These are phyloP conservation scores for Tupaia chinensis DNA, from an alignment of 2,113 vertebrate species.

Conservation along the genomic window DNA sequence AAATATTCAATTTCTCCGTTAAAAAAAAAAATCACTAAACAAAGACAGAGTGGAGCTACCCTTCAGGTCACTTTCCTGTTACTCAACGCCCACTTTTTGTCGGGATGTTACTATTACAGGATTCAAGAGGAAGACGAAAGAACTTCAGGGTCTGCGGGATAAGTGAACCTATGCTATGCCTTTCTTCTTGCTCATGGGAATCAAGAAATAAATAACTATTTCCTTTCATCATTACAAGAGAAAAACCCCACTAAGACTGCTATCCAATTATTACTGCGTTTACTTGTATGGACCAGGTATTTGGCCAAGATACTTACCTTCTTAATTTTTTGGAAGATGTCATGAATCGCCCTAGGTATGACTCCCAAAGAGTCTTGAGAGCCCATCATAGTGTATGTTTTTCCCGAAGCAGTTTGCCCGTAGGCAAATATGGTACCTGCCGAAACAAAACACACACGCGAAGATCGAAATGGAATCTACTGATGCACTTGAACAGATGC, in stretches of 20 bases:
- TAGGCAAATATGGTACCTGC: constrained; percentile 98
- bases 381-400: constrained; percentile 99
- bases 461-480: neutral
- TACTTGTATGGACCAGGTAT: neutral
- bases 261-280: neutral
- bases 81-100: neutral
- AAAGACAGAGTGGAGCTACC: neutral
- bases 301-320: constrained; percentile 86
- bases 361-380: constrained; percentile 89
- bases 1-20: too few relatives aligned
- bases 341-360: constrained; percentile 94
- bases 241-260: neutral
- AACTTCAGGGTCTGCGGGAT: neutral
- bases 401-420: constrained; percentile 97
- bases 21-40: neutral
- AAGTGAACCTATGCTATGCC: neutral
- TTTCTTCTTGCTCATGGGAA: neutral
- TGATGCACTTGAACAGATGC: neutral
- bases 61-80: neutral
- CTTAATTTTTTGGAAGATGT: constrained; percentile 95
- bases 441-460: constrained; percentile 42
- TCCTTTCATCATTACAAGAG: neutral
- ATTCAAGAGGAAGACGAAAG: neutral
- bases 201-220: neutral
- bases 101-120: neutral